These are phyloP conservation scores for Cheilosia vernalis DNA, from an alignment of 2,888 invertebrate genomes.

Conservation along the genomic window DNA sequence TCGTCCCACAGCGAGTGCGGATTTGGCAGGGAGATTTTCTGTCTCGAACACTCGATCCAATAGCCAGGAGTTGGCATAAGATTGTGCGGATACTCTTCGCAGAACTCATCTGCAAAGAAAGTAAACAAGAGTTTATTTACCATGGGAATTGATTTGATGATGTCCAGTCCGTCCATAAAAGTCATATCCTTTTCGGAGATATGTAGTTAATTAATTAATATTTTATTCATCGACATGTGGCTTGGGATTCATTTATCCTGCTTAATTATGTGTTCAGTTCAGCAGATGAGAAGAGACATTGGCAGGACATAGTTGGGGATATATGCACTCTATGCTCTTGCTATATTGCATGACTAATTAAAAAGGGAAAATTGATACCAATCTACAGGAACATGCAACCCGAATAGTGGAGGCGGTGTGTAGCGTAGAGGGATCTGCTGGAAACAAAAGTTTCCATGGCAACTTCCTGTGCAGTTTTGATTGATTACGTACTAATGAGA, in stretches of 20 bases:
- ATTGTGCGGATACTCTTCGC: constrained; percentile 96
- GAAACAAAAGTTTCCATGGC: constrained; percentile 26
- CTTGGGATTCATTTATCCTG: too few species aligned
- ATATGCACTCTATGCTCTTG: neutral
- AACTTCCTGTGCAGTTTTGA: constrained; percentile 11
- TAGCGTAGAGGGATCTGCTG: neutral
- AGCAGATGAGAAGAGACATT: too few species aligned
- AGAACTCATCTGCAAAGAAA: constrained; percentile 91
- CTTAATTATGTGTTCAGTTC: too few species aligned
- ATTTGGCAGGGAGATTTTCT: constrained; percentile 90
- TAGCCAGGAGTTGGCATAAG: constrained; percentile 96
- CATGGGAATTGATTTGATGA: neutral
- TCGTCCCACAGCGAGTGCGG: constrained; percentile 93
- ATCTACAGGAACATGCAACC: neutral
- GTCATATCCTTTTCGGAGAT: neutral
- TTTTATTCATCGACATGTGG: too few species aligned
- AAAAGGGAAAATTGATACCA: constrained; percentile 10
- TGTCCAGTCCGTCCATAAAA: too few species aligned
- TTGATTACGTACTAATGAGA: constrained; percentile 21
- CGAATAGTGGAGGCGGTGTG: neutral
- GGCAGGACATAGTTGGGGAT: neutral
- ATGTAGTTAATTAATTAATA: too few species aligned
- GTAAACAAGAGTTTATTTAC: constrained; percentile 14
- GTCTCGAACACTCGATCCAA: constrained; percentile 98
- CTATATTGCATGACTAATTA: neutral